These are phyloP conservation scores for Sclerodermus sp. DNA, from an alignment of 2,888 invertebrate genomes.

Conservation along the genomic window DNA sequence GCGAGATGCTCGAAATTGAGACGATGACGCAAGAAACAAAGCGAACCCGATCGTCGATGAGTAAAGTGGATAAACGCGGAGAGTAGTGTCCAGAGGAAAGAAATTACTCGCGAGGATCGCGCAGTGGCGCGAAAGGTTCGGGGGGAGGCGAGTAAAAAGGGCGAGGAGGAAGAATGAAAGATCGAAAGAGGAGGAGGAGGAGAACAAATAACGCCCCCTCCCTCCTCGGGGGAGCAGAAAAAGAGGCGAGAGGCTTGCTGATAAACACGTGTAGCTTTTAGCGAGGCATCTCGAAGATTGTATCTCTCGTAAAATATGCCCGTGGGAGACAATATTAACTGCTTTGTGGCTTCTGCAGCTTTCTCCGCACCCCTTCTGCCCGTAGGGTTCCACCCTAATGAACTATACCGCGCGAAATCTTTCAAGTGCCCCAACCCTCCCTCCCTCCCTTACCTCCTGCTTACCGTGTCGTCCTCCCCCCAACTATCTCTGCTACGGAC, in stretches of 20 bases:
- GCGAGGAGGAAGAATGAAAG: conserved; percentile 16
- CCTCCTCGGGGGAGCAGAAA: background rate
- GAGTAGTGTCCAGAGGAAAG: no score
- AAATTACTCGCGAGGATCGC: no score
- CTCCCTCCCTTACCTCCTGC: conserved; percentile 15
- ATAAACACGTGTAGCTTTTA: conserved; percentile 59
- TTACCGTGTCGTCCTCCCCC: background rate
- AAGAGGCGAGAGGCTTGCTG: conserved; percentile 38
- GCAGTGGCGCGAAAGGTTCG: conserved; percentile 3
- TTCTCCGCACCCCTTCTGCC: conserved; percentile 28
- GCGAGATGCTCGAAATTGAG: no score
- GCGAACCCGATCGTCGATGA: no score
- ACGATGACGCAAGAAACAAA: no score
- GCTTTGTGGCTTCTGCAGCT: conserved; percentile 50
- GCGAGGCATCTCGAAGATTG: conserved; percentile 55
- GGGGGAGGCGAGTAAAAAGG: conserved; percentile 16
- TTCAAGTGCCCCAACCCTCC: conserved; percentile 6
- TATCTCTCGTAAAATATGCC: conserved; percentile 56
- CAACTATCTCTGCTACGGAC: background rate
- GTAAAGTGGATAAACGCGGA: no score
- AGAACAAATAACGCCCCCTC: background rate
- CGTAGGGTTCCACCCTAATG: conserved; percentile 38
- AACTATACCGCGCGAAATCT: conserved; percentile 36
- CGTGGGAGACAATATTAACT: conserved; percentile 56
- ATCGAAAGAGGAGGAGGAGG: conserved; percentile 10